Evolutionary conservation across 2,888 invertebrate species (phyloP), one percentile per base, ranked within the genome.

Genomic region (Andrena bucephala): DNA sequence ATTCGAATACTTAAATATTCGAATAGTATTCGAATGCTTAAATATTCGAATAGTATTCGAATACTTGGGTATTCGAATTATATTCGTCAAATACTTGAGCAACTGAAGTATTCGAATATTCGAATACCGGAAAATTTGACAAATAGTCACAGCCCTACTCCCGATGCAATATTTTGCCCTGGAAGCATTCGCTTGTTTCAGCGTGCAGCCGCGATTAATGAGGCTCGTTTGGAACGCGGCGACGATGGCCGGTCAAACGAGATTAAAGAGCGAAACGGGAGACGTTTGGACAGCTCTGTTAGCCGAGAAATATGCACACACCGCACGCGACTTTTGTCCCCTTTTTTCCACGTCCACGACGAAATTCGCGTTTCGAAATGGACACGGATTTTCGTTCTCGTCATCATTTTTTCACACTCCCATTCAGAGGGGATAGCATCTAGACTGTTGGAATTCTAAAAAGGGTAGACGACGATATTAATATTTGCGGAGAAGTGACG

Each of bases 211-310:
- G 59, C 80, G 81, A 71, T 81, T 81, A 81, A 81, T 80, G 80
- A 71, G 42, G 27, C 42, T 79, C 80, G 79, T 80, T 80, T 66
- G 31, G 66, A 71, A 31, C 42, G 59, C 20, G 60, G 42, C 73
- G n/a, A 65, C 60, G 33, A 50, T 57, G 54, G 54, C 33, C 20
- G 54, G 72, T 81, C 81, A 72, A 81, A 81, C 54, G 72, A 72
- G 81, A 81, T 81, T 80, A 81, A 81, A 81, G 71, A 52, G 71
- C 66, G 54, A 67, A 81, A 80, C 66, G 71, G 57, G 80, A 74
- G 65, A 75, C 69, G 75, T 57, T 74, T 81, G 81, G 81, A 74
- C 81, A 81, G 73, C 74, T 57, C 72, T 77, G 60, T 72, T 72
- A 71, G 60, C 7, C 66, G 72, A 57, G 81, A 80, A 80, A 81